Base-by-base conservation (phyloP, 2,797 vertebrate species). In the Allobates femoralis region DNA sequence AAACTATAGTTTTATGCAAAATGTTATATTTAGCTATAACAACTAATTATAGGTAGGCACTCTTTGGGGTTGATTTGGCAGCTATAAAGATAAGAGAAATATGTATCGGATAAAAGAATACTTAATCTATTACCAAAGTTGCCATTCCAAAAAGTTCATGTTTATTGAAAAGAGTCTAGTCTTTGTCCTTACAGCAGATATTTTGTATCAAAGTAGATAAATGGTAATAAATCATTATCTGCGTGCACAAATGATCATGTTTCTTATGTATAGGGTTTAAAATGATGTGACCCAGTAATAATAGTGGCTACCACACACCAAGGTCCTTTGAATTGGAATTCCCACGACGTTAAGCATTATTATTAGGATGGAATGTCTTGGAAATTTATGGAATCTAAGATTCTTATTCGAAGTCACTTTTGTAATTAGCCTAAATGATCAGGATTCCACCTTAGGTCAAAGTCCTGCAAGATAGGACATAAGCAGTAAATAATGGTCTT, bases 261-360 rank as follows among this genome's bases (percentile, higher is more conserved):
- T 81, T 81, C 67, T 73, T 5, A 16, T 62, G 77, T 71, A 60
- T 55, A 26, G 75, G 51, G 60, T 50, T 79, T 79, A 60, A 76
- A 34, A 64, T 87, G 81, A 87, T 73, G 60, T 87, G 81, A 83
- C 81, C 86, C 81, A 79, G 53, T 83, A 83, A 83, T 83, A 83
- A 87, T 83, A 26, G 30, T 66, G 66, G 73, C 41, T 41, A 51
- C 67, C 78, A 79, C 75, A 84, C 79, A 53, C 67, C 81, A 87
- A 62, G 53, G 81, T 79, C 75, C 41, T 74, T 79, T 84, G 37
- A 84, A 56, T 64, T 41, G 28, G 75, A 64, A 84, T 79, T 79
- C 81, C 64, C 30, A 64, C 30, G 30, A 83, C 34, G 73, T 50
- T 28, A 71, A 53, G 67, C 23, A 50, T 21, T 77, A 69, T 69